These are phyloP conservation scores for Novumbra hubbsi DNA, from an alignment of 2,797 vertebrate genomes.

Conservation along the genomic window DNA sequence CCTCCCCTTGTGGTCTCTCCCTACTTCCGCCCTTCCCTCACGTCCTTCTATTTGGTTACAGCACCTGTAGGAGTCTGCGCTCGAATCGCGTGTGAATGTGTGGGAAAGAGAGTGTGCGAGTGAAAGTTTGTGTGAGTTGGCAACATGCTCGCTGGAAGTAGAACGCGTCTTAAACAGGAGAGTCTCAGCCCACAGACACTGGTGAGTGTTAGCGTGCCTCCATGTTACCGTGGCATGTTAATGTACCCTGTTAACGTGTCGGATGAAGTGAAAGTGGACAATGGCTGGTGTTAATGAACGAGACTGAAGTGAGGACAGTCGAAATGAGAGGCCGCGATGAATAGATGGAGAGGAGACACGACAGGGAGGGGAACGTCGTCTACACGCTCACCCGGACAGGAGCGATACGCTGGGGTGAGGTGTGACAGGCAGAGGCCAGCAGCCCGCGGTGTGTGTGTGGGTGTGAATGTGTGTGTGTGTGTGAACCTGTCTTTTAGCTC, in stretches of 20 bases:
- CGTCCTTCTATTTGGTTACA: constrained; percentile 47
- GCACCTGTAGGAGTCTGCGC: constrained; percentile 67
- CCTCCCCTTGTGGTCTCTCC: background rate
- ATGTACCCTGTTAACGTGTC: background rate
- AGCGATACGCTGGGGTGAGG: background rate
- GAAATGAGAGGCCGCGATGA: background rate
- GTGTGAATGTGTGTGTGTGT: constrained; percentile 1
- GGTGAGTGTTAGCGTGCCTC: constrained; percentile 24
- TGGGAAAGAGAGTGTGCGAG: constrained; percentile 11
- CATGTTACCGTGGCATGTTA: constrained; percentile 19
- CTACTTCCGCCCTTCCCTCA: constrained; percentile 40
- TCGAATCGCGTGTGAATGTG: constrained; percentile 30
- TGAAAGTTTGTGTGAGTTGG: background rate
- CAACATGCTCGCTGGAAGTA: background rate
- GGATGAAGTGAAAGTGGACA: background rate
- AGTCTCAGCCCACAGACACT: background rate
- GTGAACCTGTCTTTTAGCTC: constrained; percentile 55
- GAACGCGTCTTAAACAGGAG: background rate
- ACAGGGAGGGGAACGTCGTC: background rate
- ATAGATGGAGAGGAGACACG: background rate
- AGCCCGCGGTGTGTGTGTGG: constrained; percentile 14
- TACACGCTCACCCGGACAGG: background rate
- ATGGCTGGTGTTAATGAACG: constrained; percentile 1
- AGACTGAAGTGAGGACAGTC: constrained; percentile 3
- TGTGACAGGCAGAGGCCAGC: constrained; percentile 1